Evolutionary conservation across 2,888 invertebrate genomes (phyloP).

Genomic region (Parnassius mnemosyne): DNA sequence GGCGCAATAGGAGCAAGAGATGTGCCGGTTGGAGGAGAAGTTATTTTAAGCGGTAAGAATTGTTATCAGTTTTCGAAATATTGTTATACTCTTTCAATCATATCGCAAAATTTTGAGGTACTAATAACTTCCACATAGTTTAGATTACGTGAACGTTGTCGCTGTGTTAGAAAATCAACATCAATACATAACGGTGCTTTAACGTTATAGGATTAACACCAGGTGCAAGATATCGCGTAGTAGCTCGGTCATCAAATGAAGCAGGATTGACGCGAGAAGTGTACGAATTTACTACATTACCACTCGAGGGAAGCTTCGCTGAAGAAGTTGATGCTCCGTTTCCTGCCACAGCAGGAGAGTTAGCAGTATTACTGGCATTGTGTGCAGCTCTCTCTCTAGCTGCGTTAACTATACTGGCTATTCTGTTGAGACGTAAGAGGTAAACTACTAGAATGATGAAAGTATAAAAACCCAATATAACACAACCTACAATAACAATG

Average conservation of each 20-base stretch:
- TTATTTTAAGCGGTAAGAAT: slow-evolving; percentile 64
- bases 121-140: too few species aligned
- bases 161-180: too few species aligned
- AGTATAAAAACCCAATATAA: too few species aligned
- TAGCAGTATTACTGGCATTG: slow-evolving; percentile 71
- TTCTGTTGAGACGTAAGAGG: slow-evolving; percentile 78
- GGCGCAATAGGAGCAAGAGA: slow-evolving; percentile 71
- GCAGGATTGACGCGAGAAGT: slow-evolving; percentile 82
- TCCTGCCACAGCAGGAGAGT: slow-evolving; percentile 70
- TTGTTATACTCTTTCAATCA: too few species aligned
- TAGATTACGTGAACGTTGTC: too few species aligned
- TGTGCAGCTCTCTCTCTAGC: slow-evolving; percentile 80
- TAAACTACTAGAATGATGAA: slow-evolving; percentile 33
- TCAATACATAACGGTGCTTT: not conserved
- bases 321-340: slow-evolving; percentile 73
- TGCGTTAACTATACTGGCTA: slow-evolving; percentile 80
- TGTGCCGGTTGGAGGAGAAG: slow-evolving; percentile 71
- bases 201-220: slow-evolving; percentile 65
- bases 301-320: slow-evolving; percentile 75
- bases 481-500: too few species aligned
- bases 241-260: slow-evolving; percentile 82
- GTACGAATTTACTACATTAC: slow-evolving; percentile 81
- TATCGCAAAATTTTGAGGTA: too few species aligned
- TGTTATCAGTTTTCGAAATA: too few species aligned
- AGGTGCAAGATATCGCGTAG: slow-evolving; percentile 82